These are phyloP conservation scores for Nothoprocta pentlandii DNA, from an alignment of 2,113 vertebrate species.

Conservation along the genomic window DNA sequence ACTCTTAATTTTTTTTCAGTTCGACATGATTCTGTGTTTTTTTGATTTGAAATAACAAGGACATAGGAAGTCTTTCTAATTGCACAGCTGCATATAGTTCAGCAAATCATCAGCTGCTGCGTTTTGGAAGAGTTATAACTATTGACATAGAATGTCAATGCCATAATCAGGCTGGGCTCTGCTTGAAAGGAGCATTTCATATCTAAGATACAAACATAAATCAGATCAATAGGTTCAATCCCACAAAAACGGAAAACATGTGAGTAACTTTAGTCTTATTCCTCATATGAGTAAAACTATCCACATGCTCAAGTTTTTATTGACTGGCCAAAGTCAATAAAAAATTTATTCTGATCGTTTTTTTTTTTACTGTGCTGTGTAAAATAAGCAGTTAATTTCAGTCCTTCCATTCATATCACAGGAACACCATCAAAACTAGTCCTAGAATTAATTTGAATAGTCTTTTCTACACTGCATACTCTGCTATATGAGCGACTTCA, in stretches of 20 bases:
- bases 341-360: neutral
- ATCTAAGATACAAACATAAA: neutral
- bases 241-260: neutral
- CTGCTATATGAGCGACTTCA: neutral
- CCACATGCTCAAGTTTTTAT: neutral
- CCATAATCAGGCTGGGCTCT: slow-evolving; percentile 3
- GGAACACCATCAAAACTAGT: neutral
- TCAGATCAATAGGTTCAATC: neutral
- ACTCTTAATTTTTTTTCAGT: neutral
- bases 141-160: slow-evolving; percentile 26
- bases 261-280: neutral
- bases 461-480: neutral
- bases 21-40: neutral
- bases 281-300: neutral
- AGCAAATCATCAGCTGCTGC: slow-evolving; percentile 11
- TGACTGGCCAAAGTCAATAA: neutral
- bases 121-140: slow-evolving; percentile 9
- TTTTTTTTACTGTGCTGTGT: neutral
- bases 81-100: neutral
- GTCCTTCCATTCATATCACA: neutral
- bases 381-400: neutral
- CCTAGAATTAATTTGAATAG: neutral
- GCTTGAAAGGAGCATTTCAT: neutral
- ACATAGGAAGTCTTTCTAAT: neutral
- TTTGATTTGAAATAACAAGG: neutral